These are phyloP conservation scores for Hirtodrosophila confusa DNA, from an alignment of 2,888 invertebrate genomes.

Conservation along the genomic window DNA sequence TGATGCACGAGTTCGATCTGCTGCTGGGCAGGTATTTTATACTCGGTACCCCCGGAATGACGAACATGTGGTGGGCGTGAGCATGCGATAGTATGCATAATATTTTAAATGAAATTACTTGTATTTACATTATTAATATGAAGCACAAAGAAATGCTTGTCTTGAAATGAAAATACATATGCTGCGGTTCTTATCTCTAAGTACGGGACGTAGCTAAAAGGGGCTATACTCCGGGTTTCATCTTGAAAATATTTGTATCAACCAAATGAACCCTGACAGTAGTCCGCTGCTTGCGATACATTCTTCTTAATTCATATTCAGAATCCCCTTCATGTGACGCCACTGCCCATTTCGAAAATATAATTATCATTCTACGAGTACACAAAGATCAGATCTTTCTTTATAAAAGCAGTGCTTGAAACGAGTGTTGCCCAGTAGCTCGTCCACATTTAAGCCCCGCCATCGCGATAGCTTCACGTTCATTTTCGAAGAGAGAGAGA, in stretches of 20 bases:
- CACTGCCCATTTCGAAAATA: conserved; percentile 19
- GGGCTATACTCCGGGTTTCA: background rate
- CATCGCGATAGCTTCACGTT: conserved; percentile 9
- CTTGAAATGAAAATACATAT: conserved; percentile 17
- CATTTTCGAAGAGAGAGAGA: background rate
- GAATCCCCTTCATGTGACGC: background rate
- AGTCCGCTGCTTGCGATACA: too few relatives aligned
- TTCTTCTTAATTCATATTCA: too few relatives aligned
- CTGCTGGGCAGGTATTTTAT: conserved; percentile 76
- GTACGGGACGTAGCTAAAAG: conserved; percentile 8
- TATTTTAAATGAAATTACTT: conserved; percentile 3
- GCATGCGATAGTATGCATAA: conserved; percentile 15
- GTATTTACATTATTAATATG: conserved; percentile 31
- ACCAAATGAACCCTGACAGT: too few relatives aligned
- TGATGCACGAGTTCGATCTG: conserved; percentile 76
- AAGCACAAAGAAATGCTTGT: conserved; percentile 45
- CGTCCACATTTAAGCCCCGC: conserved; percentile 3
- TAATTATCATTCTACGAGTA: conserved; percentile 29
- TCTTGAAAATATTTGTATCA: too few relatives aligned
- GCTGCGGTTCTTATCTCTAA: conserved; percentile 51
- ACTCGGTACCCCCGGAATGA: conserved; percentile 42
- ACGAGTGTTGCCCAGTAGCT: conserved; percentile 38
- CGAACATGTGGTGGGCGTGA: conserved; percentile 57
- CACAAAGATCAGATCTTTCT: conserved; percentile 20
- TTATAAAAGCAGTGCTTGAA: conserved; percentile 39